phyloP scores from a whole-genome alignment of 2,113 vertebrate species.

The Pseudorhombus dupliciocellatus region DNA sequence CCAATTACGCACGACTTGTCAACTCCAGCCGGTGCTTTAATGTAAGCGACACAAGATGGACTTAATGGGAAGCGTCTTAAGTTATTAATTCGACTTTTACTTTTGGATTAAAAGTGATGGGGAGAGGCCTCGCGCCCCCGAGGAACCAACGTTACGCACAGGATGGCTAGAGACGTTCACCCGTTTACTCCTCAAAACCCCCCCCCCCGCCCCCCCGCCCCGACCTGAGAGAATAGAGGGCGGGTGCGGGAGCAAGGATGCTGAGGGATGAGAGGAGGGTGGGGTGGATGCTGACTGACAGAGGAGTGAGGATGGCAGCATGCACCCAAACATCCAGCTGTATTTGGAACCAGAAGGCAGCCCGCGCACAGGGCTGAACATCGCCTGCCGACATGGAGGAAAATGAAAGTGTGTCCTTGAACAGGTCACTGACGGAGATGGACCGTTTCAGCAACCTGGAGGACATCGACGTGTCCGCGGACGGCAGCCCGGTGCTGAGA shows the following conservation, averaged over 20 bases:
- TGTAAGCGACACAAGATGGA: background rate
- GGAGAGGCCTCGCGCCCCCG: too few species aligned
- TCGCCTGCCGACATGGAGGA: conserved; percentile 43
- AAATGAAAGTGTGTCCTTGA: conserved; percentile 54
- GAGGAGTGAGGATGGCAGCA: conserved; percentile 4
- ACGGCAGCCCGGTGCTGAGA: conserved; percentile 70
- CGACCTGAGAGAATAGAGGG: background rate
- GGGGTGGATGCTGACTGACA: conserved; percentile 1
- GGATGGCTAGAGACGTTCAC: background rate
- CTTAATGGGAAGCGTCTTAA: background rate
- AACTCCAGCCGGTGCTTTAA: background rate
- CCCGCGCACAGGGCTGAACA: background rate
- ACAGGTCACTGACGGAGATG: conserved; percentile 53
- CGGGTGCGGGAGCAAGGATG: background rate
- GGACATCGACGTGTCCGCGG: conserved; percentile 72
- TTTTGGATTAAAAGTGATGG: background rate
- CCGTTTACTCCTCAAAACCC: conserved; percentile 4
- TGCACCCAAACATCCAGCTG: background rate
- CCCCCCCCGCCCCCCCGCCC: too few species aligned
- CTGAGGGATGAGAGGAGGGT: background rate
- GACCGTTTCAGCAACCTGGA: conserved; percentile 68
- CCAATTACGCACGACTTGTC: conserved; percentile 9
- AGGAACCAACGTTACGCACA: conserved; percentile 23
- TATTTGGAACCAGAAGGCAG: background rate
- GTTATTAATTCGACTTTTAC: background rate